These are phyloP conservation scores for Harpagus bidentatus DNA, from an alignment of 2,113 vertebrate genomes.

Conservation along the genomic window DNA sequence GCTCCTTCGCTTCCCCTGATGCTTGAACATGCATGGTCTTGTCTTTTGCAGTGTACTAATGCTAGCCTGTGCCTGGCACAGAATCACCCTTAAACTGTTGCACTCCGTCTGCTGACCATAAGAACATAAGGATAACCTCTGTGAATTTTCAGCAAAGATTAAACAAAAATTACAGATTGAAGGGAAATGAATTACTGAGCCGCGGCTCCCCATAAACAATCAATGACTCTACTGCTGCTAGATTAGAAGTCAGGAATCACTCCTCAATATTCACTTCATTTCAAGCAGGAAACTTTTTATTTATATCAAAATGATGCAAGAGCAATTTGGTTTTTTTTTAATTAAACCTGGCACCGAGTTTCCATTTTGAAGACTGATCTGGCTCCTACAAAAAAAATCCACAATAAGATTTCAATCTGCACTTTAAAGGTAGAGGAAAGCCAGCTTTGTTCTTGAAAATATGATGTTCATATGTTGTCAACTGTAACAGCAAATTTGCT, in stretches of 20 bases:
- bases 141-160: not conserved
- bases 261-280: not conserved
- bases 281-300: not conserved
- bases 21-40: fast-evolving
- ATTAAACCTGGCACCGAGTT: not conserved
- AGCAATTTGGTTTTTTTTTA: not conserved
- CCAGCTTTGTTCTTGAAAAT: not conserved
- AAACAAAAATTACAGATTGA: not conserved
- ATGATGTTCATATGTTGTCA: not conserved
- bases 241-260: not conserved
- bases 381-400: not conserved
- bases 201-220: not conserved
- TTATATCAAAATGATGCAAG: not conserved
- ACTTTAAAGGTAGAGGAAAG: not conserved
- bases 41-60: not conserved
- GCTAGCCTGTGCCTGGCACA: not conserved
- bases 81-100: not conserved
- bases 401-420: not conserved
- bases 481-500: not conserved
- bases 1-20: not conserved
- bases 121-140: not conserved
- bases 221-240: not conserved
- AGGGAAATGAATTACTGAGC: not conserved
- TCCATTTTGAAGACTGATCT: not conserved
- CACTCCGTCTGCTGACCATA: not conserved